Conservation (phyloP, 35 echinoderm and acorn worm genomes). For the Eucidaris tribuloides region DNA sequence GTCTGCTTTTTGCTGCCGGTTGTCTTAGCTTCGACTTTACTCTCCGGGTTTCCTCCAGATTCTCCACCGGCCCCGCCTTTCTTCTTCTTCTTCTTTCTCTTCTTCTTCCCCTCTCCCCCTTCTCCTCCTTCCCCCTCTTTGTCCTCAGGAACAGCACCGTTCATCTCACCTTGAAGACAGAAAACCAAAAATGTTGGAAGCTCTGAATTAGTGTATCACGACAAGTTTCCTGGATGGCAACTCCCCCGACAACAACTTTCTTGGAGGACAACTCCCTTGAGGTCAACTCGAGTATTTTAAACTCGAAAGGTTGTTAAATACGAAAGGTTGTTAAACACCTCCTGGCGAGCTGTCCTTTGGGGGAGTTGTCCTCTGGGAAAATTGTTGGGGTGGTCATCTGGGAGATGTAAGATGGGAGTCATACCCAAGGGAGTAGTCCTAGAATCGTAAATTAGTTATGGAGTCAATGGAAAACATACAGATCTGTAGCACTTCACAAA, state of each 20-base stretch:
- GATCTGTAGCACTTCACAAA: no score
- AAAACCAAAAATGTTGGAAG: neutral
- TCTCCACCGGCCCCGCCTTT: constrained; percentile 40
- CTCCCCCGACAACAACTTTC: no score
- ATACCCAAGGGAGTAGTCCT: no score
- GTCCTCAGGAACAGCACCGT: constrained; percentile 22
- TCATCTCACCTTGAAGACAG: constrained; percentile 13
- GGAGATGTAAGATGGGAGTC: no score
- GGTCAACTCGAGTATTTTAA: neutral
- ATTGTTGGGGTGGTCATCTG: no score
- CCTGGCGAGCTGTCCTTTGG: neutral
- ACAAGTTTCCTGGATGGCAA: neutral
- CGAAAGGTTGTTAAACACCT: neutral
- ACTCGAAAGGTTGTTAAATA: neutral
- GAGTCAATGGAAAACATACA: no score
- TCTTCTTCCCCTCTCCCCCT: constrained; percentile 87
- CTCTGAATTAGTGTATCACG: neutral
- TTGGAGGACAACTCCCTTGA: neutral
- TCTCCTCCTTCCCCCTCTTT: constrained; percentile 61
- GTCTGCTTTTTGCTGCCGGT: constrained; percentile 69
- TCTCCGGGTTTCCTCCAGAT: neutral
- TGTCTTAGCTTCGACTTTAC: neutral
- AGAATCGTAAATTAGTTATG: no score
- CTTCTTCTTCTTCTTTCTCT: constrained; percentile 98
- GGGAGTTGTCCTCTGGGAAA: no score